phyloP scores from a whole-genome alignment of 2,888 invertebrate species.

The Latrodectus elegans region DNA sequence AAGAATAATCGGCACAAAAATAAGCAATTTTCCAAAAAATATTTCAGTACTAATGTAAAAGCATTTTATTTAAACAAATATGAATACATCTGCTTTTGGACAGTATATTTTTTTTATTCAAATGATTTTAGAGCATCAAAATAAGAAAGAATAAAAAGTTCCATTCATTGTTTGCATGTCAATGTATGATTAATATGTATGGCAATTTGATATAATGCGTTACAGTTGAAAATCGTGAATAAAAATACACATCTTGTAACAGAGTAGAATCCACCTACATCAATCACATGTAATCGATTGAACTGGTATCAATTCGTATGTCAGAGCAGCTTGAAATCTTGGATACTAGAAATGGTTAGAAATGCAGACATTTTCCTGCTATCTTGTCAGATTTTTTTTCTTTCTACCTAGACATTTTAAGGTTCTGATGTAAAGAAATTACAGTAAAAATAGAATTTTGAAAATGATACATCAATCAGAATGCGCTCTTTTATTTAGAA shows the following conservation, averaged over 20 bases:
- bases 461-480: neutral
- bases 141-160: too few species aligned
- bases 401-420: conserved; percentile 31
- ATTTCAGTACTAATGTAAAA: too few species aligned
- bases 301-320: conserved; percentile 37
- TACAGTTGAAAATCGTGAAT: neutral
- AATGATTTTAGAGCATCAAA: too few species aligned
- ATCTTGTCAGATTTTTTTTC: conserved; percentile 39
- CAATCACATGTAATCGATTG: conserved; percentile 48
- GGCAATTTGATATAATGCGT: too few species aligned
- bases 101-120: too few species aligned
- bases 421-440: conserved; percentile 27
- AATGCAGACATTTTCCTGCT: conserved; percentile 30
- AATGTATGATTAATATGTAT: too few species aligned
- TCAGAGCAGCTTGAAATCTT: conserved; percentile 45
- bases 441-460: neutral
- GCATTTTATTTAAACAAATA: too few species aligned
- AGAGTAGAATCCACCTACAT: conserved; percentile 18
- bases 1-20: too few species aligned
- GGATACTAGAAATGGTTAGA: conserved; percentile 36
- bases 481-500: neutral
- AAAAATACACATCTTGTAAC: conserved; percentile 33
- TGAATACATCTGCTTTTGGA: too few species aligned
- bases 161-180: too few species aligned
- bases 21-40: too few species aligned